Base-by-base conservation (phyloP, 2,113 vertebrate genomes). In the Arothron firmamentum region DNA sequence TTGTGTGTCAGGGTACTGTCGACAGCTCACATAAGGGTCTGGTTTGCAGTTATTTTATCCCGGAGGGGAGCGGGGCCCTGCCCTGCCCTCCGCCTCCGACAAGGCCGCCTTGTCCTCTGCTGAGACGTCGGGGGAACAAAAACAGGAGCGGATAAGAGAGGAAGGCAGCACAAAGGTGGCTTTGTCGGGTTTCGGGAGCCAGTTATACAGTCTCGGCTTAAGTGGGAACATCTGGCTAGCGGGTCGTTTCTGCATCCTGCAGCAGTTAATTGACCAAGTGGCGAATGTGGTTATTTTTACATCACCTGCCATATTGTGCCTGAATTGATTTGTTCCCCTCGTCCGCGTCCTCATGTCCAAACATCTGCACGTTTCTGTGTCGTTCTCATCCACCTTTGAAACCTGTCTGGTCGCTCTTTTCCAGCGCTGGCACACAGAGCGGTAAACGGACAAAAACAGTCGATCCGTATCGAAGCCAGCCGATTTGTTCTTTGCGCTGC, bases 21-120 rank as follows among this genome's bases (percentile, higher is more conserved):
- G 87, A 89, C 88, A 64, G 78, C 82, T 87, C 82, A 75, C 88
- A 89, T 78, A 82, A 77, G 86, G 84, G 66, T 85, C 82, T 85
- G 79, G 74, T 88, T 91, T 86, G 78, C 81, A 83, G 85, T 75
- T 88, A 86, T 89, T 88, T 46, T 69, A 70, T 82, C 80, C 73
- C 87, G 61, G 86, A 79, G 76, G 82, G 79, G 65, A 61, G 57
- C 19, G 38, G 69, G 68, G 59, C 55, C 50, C 72, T 28, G 46
- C 60, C 54, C 66, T 43, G 74, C 75, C 67, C 57, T 52, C 49
- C 47, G 65, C 72, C 52, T 28, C 80, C 79, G 79, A 78, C 67
- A 75, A 74, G 72, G 71, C 60, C 70, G 57, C 79, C 72, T 68
- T 71, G 67, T 59, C 63, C 71, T 77, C 59, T 56, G 54, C 63